phyloP scores from a whole-genome alignment of 2,888 invertebrate species.

The Agrochola macilenta region DNA sequence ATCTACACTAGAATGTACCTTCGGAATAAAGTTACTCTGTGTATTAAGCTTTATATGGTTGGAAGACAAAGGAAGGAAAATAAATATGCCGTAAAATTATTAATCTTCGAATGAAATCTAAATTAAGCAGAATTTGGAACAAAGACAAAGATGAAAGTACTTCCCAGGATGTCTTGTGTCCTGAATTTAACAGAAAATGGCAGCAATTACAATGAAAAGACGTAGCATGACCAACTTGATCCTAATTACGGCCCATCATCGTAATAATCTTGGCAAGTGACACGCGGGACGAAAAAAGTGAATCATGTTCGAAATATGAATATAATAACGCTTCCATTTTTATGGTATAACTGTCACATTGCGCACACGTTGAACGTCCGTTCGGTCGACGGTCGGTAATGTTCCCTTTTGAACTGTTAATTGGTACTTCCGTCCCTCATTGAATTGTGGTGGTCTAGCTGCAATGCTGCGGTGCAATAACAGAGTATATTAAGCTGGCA shows the following conservation, averaged over 20 bases:
- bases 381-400: slow-evolving; percentile 55
- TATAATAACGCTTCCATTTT: slow-evolving; percentile 40
- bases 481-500: slow-evolving; percentile 39
- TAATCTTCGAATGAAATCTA: slow-evolving; percentile 40
- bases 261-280: slow-evolving; percentile 49
- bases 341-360: slow-evolving; percentile 49
- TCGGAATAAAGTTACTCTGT: not conserved
- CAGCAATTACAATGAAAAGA: slow-evolving; percentile 35
- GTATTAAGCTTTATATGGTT: not conserved
- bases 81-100: not conserved
- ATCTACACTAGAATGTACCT: not conserved
- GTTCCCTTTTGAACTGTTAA: slow-evolving; percentile 72
- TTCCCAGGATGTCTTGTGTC: slow-evolving; percentile 45
- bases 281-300: slow-evolving; percentile 29
- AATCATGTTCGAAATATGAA: slow-evolving; percentile 59
- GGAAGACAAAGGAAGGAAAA: slow-evolving; percentile 20
- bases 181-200: slow-evolving; percentile 40
- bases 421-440: slow-evolving; percentile 72
- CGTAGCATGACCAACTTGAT: slow-evolving; percentile 46
- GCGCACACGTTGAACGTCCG: slow-evolving; percentile 51
- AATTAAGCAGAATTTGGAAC: slow-evolving; percentile 33
- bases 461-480: slow-evolving; percentile 46
- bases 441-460: slow-evolving; percentile 66
- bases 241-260: slow-evolving; percentile 58
- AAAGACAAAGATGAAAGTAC: slow-evolving; percentile 31